Percentiles rank a stretch among this genome's conserved stretches.
Conservation (phyloP, 1,140 invertebrate genomes). For the Leptinotarsa undecemlineata region DNA sequence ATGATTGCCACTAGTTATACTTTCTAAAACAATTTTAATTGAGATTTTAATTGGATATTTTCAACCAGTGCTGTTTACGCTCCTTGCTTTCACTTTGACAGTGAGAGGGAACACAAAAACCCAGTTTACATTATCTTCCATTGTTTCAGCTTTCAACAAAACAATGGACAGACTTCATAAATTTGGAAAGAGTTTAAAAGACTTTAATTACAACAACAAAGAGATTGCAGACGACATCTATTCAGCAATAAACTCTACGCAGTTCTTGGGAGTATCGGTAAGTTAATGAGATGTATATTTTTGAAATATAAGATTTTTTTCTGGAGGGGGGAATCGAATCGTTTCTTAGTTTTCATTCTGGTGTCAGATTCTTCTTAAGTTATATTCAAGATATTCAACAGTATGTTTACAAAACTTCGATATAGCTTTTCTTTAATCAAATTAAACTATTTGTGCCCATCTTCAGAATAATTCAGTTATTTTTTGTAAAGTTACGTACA, state of each 20-base stretch:
- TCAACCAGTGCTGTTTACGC: neutral
- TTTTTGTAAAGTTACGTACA: too few relatives aligned
- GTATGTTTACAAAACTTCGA: too few relatives aligned
- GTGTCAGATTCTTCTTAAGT: too few relatives aligned
- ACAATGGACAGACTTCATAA: slow-evolving; percentile 85
- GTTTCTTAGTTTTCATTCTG: too few relatives aligned
- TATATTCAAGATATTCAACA: too few relatives aligned
- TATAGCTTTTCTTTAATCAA: too few relatives aligned
- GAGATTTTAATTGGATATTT: slow-evolving; percentile 6
- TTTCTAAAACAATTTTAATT: neutral
- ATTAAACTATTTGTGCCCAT: too few relatives aligned
- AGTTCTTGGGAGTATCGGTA: slow-evolving; percentile 97
- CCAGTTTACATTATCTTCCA: neutral
- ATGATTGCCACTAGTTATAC: neutral
- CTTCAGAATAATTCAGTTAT: too few relatives aligned
- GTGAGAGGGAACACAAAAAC: neutral
- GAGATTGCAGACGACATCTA: slow-evolving; percentile 95
- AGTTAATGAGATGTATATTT: slow-evolving; percentile 52
- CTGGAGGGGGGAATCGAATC: too few relatives aligned
- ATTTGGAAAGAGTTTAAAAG: slow-evolving; percentile 81
- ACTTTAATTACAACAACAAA: slow-evolving; percentile 97
- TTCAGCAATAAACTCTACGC: slow-evolving; percentile 94
- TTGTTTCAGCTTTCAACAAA: slow-evolving; percentile 83
- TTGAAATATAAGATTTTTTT: too few relatives aligned
- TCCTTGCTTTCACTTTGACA: neutral